phyloP scores from a whole-genome alignment of 1,140 invertebrate species.

The Episyrphus balteatus region DNA sequence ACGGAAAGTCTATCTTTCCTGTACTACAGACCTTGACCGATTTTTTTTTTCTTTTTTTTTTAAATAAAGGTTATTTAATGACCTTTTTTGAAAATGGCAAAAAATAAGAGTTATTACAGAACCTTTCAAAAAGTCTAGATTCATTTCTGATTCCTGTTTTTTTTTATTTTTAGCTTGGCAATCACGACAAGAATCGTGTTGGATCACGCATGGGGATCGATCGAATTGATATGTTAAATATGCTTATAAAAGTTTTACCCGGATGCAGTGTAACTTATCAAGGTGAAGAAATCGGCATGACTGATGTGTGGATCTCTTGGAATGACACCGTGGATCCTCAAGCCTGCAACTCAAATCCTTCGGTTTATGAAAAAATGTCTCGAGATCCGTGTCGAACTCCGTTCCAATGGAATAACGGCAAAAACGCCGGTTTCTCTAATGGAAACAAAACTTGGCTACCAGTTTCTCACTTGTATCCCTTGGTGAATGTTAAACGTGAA shows the following conservation, averaged over 20 bases:
- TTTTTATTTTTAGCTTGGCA: constrained; percentile 42
- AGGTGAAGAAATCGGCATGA: constrained; percentile 76
- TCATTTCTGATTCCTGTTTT: constrained; percentile 1
- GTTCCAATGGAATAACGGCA: constrained; percentile 52
- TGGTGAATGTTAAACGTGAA: constrained; percentile 42
- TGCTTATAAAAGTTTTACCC: constrained; percentile 56
- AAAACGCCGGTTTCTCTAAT: constrained; percentile 46
- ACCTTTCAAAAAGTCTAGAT: not conserved
- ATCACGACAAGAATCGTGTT: constrained; percentile 52
- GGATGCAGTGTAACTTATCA: constrained; percentile 61
- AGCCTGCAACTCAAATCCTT: constrained; percentile 27
- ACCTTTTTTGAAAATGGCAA: no score
- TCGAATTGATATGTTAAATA: constrained; percentile 53
- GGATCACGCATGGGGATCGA: constrained; percentile 46
- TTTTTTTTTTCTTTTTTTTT: no score
- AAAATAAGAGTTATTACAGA: no score
- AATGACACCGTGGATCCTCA: constrained; percentile 38
- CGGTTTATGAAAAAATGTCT: constrained; percentile 26
- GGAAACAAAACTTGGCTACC: constrained; percentile 56
- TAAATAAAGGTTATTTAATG: no score
- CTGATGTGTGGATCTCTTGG: constrained; percentile 47
- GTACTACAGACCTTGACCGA: no score
- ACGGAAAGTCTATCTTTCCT: no score
- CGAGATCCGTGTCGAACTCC: constrained; percentile 52
- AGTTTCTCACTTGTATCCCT: constrained; percentile 41